A percentile compares a stretch with the other conserved stretches of the same genome.
Evolutionary conservation across 2,113 vertebrate genomes (phyloP).

Genomic region (Varanus salvator): DNA sequence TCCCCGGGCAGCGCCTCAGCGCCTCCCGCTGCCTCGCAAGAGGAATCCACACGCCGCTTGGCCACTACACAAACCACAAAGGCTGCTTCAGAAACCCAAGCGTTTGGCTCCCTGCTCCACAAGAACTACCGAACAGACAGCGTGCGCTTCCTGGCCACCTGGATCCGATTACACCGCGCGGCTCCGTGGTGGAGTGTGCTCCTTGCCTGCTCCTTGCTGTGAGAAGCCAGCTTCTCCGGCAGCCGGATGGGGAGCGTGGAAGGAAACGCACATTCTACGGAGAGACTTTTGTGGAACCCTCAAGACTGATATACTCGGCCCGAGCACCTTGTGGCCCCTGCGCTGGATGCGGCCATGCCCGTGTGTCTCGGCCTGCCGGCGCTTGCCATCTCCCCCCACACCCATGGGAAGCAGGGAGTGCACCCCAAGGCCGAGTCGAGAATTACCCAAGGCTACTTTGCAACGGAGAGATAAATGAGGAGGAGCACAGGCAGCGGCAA

Average conservation of each 20-base stretch:
- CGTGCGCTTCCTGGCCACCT: conserved; percentile 70
- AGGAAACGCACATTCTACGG: too few relatives aligned
- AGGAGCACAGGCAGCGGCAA: too few relatives aligned
- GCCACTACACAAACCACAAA: conserved; percentile 43
- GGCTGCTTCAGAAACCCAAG: conserved; percentile 65
- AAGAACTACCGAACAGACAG: conserved; percentile 62
- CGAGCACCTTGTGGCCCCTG: background rate
- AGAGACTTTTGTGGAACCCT: background rate
- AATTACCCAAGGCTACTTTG: background rate
- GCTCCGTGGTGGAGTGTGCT: conserved; percentile 43
- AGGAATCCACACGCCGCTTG: background rate
- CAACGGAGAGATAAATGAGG: background rate
- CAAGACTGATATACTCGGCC: background rate
- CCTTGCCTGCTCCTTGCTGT: conserved; percentile 15
- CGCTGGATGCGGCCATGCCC: background rate
- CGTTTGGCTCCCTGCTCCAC: conserved; percentile 42
- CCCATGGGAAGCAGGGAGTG: too few relatives aligned
- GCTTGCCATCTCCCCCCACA: too few relatives aligned
- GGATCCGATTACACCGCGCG: conserved; percentile 65
- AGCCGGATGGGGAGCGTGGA: background rate
- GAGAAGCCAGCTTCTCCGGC: conserved; percentile 27
- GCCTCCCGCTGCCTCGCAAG: accelerated
- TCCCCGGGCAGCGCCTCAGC: background rate
- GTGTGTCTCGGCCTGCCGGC: too few relatives aligned
- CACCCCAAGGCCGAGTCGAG: too few relatives aligned